Base-by-base conservation (phyloP, 1,140 invertebrate genomes). In the Caenorhabditis tropicalis region DNA sequence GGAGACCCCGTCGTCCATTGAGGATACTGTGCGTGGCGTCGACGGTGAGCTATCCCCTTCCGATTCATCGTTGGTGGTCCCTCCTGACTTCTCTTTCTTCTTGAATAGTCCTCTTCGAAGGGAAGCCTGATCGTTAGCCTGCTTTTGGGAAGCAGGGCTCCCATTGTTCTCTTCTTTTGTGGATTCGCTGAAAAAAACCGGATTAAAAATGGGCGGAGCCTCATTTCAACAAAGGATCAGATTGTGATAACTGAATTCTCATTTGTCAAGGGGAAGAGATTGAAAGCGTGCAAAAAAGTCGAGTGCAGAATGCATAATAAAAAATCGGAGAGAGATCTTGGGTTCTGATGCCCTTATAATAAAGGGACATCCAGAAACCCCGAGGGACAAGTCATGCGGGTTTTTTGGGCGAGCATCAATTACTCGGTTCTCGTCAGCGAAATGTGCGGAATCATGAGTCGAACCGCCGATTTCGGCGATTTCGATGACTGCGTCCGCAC, bases 21-120 rank as follows among this genome's bases (percentile, higher is more conserved):
- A 74, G 27, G 88, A 86, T 19, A 88, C 70, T 46, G 90, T 87
- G 27, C 88, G 21, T 39, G 89, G 89, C 15, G 89, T 90, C 7
- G 89, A 90, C 15, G 89, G 89, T 27, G 84, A 89, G 21, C 90
- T 91, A 51, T 90, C 89, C 1, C 60, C 84, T 36, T 88, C 89
- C 27, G 89, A 88, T 33, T 89, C 87, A 48, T 88, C 88, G 10
- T 82, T 82, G 9, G 33, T 33, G 21, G 36, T 51, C 2, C 51
- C 58, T 9, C 83, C 49, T 51, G 81, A 80, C 56, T 86, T 86
- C 51, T 88, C 89, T 56, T 87, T 86, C 74, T 88, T 86, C 74
- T 91, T 91, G 82, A 90, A 90, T 24, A 90, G 49, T 27, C 90
- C 90, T 56, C 89, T 74, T 81, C 89, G 65, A 15, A 90, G 65